Evolutionary conservation across 2,888 invertebrate species (phyloP), one percentile per base, ranked within the genome.

Genomic region (Drosophila subquinaria): DNA sequence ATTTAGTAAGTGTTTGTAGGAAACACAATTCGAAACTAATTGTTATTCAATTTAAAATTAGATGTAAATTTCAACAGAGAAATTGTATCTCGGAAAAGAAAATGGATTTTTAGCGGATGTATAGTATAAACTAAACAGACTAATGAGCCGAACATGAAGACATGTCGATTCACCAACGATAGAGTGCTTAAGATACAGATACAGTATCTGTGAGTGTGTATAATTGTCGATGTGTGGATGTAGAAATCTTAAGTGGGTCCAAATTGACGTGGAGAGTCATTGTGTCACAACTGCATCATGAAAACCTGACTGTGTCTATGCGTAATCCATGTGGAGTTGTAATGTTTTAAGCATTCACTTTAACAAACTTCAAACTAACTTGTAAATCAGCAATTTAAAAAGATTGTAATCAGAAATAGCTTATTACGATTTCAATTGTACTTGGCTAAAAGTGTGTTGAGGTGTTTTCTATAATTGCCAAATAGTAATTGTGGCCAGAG

Each of bases 351-450:
- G 76, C 77, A 70, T 70, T 77, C 77, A 77, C 77, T 77, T 76
- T 61, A 69, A 38, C 36, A 48, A 30, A 48, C 59, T 38, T 48
- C 36, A 27, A 27, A 36, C 38, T 36, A 13, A 50, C 10, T 50
- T 23, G 27, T 36, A 57, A 38, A 15, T 23, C 1, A 36, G 38
- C 30, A 50, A 57, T 40, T 63, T 17, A 33, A 30, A 30, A 42
- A 52, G 70, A 79, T 76, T 64, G 76, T 70, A 70, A 70, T 76
- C 77, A 62, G 63, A 70, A 76, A 70, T 80, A 47, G 76, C 71
- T 61, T 70, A 80, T 80, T 79, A 77, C 80, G 80, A 69, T 75
- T 69, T 60, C 62, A 38, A 79, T 75, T 69, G 69, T 77, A 36
- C 43, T 57, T 50, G 38, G 30, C 38, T 42, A 45, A 43, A 5